Evolutionary conservation across 2,797 vertebrate species (phyloP), one percentile per base, ranked within the genome.

Genomic region (Aeoliscus strigatus): DNA sequence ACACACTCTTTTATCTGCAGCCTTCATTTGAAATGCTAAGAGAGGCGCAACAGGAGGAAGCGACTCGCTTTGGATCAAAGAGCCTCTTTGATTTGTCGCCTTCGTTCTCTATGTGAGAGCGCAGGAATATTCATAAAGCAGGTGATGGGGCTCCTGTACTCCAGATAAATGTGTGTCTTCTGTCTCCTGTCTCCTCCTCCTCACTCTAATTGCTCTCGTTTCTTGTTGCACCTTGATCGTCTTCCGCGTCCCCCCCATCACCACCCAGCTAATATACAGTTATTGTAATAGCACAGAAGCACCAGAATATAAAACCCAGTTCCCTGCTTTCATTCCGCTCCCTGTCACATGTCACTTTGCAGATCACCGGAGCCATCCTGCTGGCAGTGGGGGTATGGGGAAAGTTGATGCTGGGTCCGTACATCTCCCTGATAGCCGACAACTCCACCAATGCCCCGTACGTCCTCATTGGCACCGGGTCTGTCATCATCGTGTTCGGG

Each of bases 391-490:
- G 96, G 57, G 89, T 98, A 83, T 97, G 96, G 96, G 96, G 96
- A 56, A 98, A 97, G 77, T 86, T 97, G 66, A 98, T 96, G 82
- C 85, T 98, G 40, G 94, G 96, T 62, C 96, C 95, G 0, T 98
- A 97, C 70, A 96, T 98, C 73, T 96, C 95, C 12, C 92, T 98
- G 39, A 98, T 98, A 23, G 95, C 94, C 3, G 96, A 98, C 83
- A 98, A 97, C 86, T 96, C 94, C 81, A 97, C 96, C 81, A 98
- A 98, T 69, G 94, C 96, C 29, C 96, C 96, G 10, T 97, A 94
- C 4, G 96, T 98, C 51, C 94, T 98, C 60, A 99, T 97, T 0
- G 94, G 95, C 54, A 99, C 96, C 8, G 95, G 95, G 8, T 96
- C 93, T 25, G 92, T 94, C 54, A 99, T 99, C 57, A 92, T 97